These are phyloP conservation scores for Chelonus formosanus DNA, from an alignment of 2,888 invertebrate genomes.

Conservation along the genomic window DNA sequence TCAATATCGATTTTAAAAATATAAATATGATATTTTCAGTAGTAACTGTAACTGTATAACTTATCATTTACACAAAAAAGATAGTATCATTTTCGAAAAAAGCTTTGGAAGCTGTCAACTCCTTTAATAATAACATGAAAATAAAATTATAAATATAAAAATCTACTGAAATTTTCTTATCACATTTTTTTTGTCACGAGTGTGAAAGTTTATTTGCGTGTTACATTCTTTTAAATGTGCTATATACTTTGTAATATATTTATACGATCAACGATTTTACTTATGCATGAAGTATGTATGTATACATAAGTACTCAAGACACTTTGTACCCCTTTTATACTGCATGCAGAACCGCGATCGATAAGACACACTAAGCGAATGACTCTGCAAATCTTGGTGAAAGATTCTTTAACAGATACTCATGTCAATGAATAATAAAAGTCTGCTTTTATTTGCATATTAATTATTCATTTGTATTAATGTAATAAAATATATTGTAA, in stretches of 20 bases:
- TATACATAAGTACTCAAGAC: slow-evolving; percentile 37
- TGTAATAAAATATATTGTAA: neutral
- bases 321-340: slow-evolving; percentile 41
- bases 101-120: too few species aligned
- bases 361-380: slow-evolving; percentile 7
- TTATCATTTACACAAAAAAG: neutral
- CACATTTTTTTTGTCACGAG: neutral
- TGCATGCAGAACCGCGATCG: slow-evolving; percentile 16
- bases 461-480: too few species aligned
- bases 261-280: slow-evolving; percentile 20
- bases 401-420: too few species aligned
- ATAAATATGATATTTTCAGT: neutral
- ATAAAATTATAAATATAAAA: too few species aligned
- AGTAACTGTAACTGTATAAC: too few species aligned
- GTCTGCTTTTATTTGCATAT: too few species aligned
- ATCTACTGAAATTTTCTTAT: neutral
- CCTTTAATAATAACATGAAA: too few species aligned
- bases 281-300: slow-evolving; percentile 32
- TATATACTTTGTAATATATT: slow-evolving; percentile 24
- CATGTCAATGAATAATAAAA: too few species aligned
- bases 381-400: too few species aligned
- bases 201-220: slow-evolving; percentile 3
- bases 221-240: too few species aligned
- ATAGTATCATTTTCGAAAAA: neutral
- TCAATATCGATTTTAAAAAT: neutral